Evolutionary conservation across 2,888 invertebrate genomes (phyloP).

Genomic region (Drosophila meridiana): DNA sequence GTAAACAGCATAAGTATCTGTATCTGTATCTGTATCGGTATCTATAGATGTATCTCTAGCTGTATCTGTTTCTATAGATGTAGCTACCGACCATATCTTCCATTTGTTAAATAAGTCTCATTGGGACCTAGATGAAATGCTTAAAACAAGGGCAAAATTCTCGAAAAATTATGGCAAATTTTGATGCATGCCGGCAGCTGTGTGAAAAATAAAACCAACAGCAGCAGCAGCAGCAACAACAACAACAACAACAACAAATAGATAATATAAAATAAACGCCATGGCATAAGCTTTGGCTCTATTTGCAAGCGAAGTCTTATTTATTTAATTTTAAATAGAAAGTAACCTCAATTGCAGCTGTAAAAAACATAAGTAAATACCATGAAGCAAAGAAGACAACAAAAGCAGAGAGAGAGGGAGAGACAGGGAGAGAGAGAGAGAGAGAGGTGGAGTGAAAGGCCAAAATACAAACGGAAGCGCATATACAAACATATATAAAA

Average conservation of each 20-base stretch:
- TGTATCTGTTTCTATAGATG: not conserved
- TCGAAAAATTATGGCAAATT: conserved; percentile 74
- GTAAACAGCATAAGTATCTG: conserved; percentile 24
- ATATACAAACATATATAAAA: not conserved
- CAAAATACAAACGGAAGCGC: conserved; percentile 26
- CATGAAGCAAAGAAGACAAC: conserved; percentile 36
- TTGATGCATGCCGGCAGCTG: conserved; percentile 76
- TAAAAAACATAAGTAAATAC: conserved; percentile 75
- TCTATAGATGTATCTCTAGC: not conserved
- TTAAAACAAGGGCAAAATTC: conserved; percentile 43
- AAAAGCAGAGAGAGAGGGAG: not conserved
- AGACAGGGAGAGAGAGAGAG: not conserved
- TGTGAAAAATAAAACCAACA: conserved; percentile 54
- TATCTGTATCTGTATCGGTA: conserved; percentile 4
- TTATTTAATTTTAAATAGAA: conserved; percentile 77
- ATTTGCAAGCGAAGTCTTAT: conserved; percentile 68
- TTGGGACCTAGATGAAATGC: conserved; percentile 44
- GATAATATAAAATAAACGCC: conserved; percentile 34
- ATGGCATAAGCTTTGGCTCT: conserved; percentile 39
- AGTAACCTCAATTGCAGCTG: conserved; percentile 79
- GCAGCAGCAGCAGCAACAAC: conserved; percentile 23
- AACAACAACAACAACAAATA: conserved; percentile 12
- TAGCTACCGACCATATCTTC: conserved; percentile 9
- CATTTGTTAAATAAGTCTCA: conserved; percentile 33
- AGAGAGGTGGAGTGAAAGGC: conserved; percentile 23